A percentile compares a stretch with the other conserved stretches of the same genome.
Evolutionary conservation across 2,113 vertebrate species (phyloP).

Genomic region (Channa maculata): DNA sequence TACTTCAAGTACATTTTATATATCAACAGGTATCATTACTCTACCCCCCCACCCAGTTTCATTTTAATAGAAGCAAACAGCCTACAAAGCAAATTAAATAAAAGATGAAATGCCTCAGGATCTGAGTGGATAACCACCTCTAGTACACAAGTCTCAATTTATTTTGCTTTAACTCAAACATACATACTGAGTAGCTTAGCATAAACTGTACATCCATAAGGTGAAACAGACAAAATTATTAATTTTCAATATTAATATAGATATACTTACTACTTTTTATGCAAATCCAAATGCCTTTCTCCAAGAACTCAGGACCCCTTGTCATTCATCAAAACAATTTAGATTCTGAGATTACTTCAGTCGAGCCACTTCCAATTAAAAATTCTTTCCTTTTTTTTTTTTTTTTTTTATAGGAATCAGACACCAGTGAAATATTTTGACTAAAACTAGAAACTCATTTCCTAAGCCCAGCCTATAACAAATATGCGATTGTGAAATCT

Average conservation of each 20-base stretch:
- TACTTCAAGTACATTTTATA: too few relatives aligned
- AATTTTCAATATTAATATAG: too few relatives aligned
- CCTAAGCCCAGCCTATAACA: not conserved
- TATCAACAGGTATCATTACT: too few relatives aligned
- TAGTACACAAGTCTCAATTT: too few relatives aligned
- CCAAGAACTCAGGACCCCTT: not conserved
- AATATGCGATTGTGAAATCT: not conserved
- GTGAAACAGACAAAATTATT: too few relatives aligned
- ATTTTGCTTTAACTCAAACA: too few relatives aligned
- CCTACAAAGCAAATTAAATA: not conserved
- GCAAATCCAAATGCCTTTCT: not conserved
- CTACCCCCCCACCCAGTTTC: too few relatives aligned
- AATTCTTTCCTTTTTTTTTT: conserved; percentile 13
- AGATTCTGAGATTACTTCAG: not conserved
- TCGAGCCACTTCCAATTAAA: not conserved
- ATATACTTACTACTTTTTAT: conserved; percentile 20
- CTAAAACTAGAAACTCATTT: not conserved
- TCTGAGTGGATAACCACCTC: not conserved
- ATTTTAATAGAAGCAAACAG: too few relatives aligned
- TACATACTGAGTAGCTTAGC: too few relatives aligned
- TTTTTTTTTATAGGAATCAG: conserved; percentile 29
- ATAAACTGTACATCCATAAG: too few relatives aligned
- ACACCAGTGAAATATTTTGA: not conserved
- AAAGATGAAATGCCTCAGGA: not conserved
- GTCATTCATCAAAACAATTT: not conserved